Percentiles rank a stretch among this genome's conserved stretches.
These are phyloP conservation scores for Prosapia bicincta DNA, from an alignment of 2,888 invertebrate genomes.

Conservation along the genomic window DNA sequence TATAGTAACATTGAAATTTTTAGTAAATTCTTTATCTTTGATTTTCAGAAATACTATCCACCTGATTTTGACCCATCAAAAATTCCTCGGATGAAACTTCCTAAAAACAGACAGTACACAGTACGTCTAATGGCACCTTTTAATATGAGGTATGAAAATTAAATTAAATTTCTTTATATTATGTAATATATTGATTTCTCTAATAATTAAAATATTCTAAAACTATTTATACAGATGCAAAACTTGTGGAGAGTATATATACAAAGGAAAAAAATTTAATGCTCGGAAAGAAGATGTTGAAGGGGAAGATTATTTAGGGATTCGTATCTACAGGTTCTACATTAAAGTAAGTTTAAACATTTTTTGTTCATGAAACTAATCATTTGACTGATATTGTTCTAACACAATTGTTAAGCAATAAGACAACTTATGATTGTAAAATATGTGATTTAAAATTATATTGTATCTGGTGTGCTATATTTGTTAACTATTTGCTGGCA, in stretches of 20 bases:
- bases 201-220: too few species aligned
- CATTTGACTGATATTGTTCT: too few species aligned
- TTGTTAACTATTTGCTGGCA: too few species aligned
- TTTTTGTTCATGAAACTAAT: too few species aligned
- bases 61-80: conserved; percentile 99
- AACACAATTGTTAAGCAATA: too few species aligned
- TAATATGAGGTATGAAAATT: conserved; percentile 69
- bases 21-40: conserved; percentile 4
- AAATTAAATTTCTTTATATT: too few species aligned
- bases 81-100: conserved; percentile 94
- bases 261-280: conserved; percentile 99
- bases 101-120: conserved; percentile 94
- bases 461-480: too few species aligned
- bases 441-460: too few species aligned
- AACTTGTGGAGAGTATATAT: conserved; percentile 99
- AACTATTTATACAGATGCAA: conserved; percentile 62
- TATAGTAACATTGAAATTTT: too few species aligned
- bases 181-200: too few species aligned
- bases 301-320: conserved; percentile 93
- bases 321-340: conserved; percentile 96
- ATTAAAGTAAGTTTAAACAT: conserved; percentile 84
- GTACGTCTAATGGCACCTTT: conserved; percentile 99
- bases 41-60: conserved; percentile 96
- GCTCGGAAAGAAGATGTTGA: conserved; percentile 98
- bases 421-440: too few species aligned